These are phyloP conservation scores for Dinocampus coccinellae DNA, from an alignment of 2,888 invertebrate genomes.

Conservation along the genomic window DNA sequence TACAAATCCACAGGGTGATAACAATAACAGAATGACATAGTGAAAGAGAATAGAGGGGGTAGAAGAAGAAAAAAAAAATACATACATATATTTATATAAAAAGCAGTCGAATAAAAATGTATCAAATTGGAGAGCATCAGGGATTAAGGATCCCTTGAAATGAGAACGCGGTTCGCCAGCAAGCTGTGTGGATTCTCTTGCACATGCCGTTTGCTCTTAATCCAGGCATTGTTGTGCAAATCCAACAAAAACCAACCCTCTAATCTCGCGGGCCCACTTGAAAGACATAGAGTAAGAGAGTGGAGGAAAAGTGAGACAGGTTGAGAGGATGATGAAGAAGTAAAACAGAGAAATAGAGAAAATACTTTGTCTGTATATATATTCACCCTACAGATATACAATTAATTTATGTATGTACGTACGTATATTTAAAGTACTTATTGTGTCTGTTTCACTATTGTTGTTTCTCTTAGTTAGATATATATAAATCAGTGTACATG, in stretches of 20 bases:
- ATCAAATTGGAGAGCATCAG: slow-evolving; percentile 64
- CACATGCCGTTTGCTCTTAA: slow-evolving; percentile 59
- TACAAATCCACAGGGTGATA: slow-evolving; percentile 13
- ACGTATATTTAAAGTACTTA: slow-evolving; percentile 58
- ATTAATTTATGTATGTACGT: slow-evolving; percentile 64
- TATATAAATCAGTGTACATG: no score
- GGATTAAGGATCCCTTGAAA: slow-evolving; percentile 63
- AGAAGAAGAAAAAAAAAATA: slow-evolving; percentile 47
- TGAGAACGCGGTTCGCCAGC: slow-evolving; percentile 44
- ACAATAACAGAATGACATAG: slow-evolving; percentile 26
- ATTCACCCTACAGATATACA: slow-evolving; percentile 58
- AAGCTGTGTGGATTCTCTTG: slow-evolving; percentile 51
- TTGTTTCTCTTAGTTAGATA: slow-evolving; percentile 4
- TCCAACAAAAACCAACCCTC: slow-evolving; percentile 67
- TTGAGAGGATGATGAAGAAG: no score
- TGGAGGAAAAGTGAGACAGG: neutral
- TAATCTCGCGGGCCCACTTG: slow-evolving; percentile 65
- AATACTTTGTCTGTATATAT: neutral
- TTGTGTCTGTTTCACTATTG: slow-evolving; percentile 44
- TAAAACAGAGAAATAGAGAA: neutral
- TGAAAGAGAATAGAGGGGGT: slow-evolving; percentile 31
- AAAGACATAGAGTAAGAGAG: slow-evolving; percentile 42
- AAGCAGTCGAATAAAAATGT: slow-evolving; percentile 57
- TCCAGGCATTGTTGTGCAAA: slow-evolving; percentile 66
- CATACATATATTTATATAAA: no score